phyloP scores from a whole-genome alignment of 2,888 invertebrate species.

The Parasteatoda lunata region DNA sequence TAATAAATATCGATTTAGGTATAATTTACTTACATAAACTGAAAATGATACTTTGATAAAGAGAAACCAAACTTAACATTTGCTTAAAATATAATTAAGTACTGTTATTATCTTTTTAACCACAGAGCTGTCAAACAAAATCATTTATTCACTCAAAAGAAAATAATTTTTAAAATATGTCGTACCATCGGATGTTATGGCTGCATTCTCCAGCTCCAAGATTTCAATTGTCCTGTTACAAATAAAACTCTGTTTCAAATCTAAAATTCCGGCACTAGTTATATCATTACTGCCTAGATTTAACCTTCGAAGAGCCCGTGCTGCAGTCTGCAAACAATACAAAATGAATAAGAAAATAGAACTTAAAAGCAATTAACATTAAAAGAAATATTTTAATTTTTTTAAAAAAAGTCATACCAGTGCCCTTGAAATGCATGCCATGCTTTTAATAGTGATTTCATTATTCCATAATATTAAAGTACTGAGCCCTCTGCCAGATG shows the following conservation, averaged over 20 bases:
- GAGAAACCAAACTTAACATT: too few species aligned
- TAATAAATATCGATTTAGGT: too few species aligned
- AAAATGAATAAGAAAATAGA: neutral
- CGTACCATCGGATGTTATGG: constrained; percentile 81
- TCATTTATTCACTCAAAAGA: too few species aligned
- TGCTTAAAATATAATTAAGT: too few species aligned
- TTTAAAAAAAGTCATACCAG: constrained; percentile 78
- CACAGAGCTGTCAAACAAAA: too few species aligned
- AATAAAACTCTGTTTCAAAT: constrained; percentile 80
- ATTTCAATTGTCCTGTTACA: constrained; percentile 80
- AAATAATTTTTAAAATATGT: neutral
- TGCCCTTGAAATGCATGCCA: constrained; percentile 80
- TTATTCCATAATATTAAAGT: constrained; percentile 92
- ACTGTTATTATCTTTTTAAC: too few species aligned
- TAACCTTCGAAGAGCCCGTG: constrained; percentile 80
- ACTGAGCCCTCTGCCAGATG: constrained; percentile 76
- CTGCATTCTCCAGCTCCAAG: constrained; percentile 82
- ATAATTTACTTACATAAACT: too few species aligned
- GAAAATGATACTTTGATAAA: too few species aligned
- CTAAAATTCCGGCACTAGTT: constrained; percentile 80
- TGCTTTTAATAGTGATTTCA: constrained; percentile 84
- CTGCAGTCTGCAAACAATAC: constrained; percentile 71
- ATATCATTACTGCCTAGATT: constrained; percentile 87
- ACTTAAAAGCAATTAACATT: neutral
- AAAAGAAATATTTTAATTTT: neutral